Conservation (phyloP, 1,140 invertebrate genomes). For the Bombus difficillimus region DNA sequence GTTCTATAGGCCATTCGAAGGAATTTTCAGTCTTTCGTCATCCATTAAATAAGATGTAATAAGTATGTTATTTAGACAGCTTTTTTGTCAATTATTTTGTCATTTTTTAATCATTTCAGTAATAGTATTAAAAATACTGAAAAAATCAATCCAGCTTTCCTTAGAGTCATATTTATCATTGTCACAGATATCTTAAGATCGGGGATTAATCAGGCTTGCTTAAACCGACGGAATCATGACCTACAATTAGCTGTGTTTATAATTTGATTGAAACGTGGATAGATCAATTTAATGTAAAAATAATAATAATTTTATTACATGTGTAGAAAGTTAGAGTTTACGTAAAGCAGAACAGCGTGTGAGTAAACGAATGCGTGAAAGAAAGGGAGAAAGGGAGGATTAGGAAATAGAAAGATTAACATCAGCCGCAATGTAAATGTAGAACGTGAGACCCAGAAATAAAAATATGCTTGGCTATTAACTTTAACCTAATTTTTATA, state of each 20-base stretch:
- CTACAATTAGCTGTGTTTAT: too few species aligned
- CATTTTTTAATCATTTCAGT: neutral
- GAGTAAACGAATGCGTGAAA: neutral
- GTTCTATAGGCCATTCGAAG: neutral
- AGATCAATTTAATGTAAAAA: neutral
- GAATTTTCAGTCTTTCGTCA: neutral
- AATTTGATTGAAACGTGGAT: too few species aligned
- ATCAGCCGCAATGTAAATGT: neutral
- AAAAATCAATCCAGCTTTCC: too few species aligned
- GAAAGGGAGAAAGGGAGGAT: slow-evolving; percentile 2
- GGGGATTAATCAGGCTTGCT: too few species aligned
- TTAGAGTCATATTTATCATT: too few species aligned
- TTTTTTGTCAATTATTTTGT: neutral
- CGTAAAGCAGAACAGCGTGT: neutral
- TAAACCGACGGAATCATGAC: too few species aligned
- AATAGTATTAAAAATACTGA: too few species aligned
- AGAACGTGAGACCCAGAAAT: slow-evolving; percentile 10
- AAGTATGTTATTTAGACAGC: neutral
- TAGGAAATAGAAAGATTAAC: neutral
- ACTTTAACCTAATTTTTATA: neutral
- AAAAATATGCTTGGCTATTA: neutral
- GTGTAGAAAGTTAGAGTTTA: neutral
- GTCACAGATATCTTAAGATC: too few species aligned
- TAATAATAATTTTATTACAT: neutral
- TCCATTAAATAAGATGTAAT: neutral